Percentiles rank a stretch among this genome's conserved stretches.
phyloP scores from a whole-genome alignment of 2,797 vertebrate genomes.

The Moxostoma hubbsi region DNA sequence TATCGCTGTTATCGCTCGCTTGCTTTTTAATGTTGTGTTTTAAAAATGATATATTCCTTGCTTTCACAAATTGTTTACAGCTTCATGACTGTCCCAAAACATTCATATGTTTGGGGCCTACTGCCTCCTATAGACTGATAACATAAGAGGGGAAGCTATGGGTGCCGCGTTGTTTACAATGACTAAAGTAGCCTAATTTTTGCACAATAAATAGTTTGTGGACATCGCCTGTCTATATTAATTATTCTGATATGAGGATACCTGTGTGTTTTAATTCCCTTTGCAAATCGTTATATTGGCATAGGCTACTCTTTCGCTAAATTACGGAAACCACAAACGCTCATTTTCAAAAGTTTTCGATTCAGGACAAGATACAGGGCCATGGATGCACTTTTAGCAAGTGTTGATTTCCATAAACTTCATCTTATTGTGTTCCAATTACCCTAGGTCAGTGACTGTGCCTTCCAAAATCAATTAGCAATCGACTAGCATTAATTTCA shows the following conservation, averaged over 20 bases:
- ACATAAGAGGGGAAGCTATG: not conserved
- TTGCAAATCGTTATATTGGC: not conserved
- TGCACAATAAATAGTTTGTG: not conserved
- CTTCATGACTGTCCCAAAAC: not conserved
- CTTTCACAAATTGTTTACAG: not conserved
- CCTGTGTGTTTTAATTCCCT: not conserved
- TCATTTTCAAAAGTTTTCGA: not conserved
- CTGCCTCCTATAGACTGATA: not conserved
- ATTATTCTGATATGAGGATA: not conserved
- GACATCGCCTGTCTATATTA: not conserved
- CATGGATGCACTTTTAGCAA: not conserved
- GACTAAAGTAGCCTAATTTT: not conserved
- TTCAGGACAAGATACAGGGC: not conserved
- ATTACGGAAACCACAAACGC: not conserved
- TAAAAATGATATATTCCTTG: not conserved
- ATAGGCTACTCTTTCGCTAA: not conserved
- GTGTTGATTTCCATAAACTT: not conserved
- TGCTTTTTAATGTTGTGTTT: not conserved
- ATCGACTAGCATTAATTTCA: not conserved
- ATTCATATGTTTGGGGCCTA: slow-evolving; percentile 1
- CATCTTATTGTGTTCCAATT: not conserved
- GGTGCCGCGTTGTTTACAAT: not conserved
- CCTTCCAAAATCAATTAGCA: not conserved
- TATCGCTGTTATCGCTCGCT: not conserved
- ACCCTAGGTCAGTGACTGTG: not conserved